Conservation (phyloP, 23 tunicate genomes). For the Trididemnum nubilum region DNA sequence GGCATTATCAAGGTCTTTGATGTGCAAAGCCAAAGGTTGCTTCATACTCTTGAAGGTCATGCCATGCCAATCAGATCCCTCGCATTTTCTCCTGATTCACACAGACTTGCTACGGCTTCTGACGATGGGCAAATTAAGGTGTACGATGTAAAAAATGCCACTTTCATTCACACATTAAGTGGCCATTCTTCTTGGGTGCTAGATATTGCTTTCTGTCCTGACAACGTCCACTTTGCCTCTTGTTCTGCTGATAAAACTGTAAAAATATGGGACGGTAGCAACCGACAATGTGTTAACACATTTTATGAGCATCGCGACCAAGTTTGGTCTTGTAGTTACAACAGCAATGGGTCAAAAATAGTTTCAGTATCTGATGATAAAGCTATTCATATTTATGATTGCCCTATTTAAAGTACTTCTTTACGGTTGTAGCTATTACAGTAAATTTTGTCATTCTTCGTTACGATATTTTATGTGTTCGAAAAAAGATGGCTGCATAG, state of each 20-base stretch:
- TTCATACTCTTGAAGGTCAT: slow-evolving; percentile 94
- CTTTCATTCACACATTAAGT: slow-evolving; percentile 82
- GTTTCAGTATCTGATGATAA: slow-evolving; percentile 96
- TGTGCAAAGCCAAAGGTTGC: slow-evolving; percentile 59
- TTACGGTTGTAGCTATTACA: neutral
- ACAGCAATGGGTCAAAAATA: slow-evolving; percentile 90
- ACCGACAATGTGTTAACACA: slow-evolving; percentile 91
- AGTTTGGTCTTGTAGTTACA: slow-evolving; percentile 95
- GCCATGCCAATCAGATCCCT: slow-evolving; percentile 97
- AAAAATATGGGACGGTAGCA: slow-evolving; percentile 84
- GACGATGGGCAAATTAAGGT: slow-evolving; percentile 97
- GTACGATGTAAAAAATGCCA: slow-evolving; percentile 93
- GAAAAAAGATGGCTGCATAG: too few species aligned
- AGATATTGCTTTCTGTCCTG: slow-evolving; percentile 87
- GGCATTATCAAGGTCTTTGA: slow-evolving; percentile 95
- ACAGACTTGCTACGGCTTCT: slow-evolving; percentile 90
- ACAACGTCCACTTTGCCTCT: slow-evolving; percentile 85
- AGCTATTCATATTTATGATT: slow-evolving; percentile 92
- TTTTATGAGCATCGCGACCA: slow-evolving; percentile 95
- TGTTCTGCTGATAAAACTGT: slow-evolving; percentile 95
- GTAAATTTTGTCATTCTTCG: neutral
- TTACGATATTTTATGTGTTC: too few species aligned
- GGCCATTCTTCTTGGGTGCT: slow-evolving; percentile 97
- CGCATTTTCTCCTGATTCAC: slow-evolving; percentile 96
- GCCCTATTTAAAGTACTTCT: slow-evolving; percentile 63